phyloP scores from a whole-genome alignment of 2,113 vertebrate species.

The Apteryx mantelli region DNA sequence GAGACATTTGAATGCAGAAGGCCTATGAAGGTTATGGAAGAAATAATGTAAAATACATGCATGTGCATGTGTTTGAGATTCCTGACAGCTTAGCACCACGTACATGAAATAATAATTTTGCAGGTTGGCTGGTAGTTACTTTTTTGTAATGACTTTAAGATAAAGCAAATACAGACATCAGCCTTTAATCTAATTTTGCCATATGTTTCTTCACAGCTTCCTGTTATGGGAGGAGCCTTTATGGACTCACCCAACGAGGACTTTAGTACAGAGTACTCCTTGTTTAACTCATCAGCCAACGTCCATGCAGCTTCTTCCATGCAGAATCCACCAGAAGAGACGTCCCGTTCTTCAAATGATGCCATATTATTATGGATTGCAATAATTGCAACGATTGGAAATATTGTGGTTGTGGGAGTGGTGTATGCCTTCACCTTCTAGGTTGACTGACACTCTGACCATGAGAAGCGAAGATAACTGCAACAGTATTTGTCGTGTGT shows the following conservation, averaged over 20 bases:
- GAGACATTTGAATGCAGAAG: neutral
- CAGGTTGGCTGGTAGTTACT: neutral
- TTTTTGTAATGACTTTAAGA: neutral
- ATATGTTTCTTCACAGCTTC: constrained; percentile 84
- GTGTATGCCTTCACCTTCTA: constrained; percentile 98
- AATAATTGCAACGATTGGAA: constrained; percentile 95
- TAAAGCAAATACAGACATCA: neutral
- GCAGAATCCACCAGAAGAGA: constrained; percentile 86
- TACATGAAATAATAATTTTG: neutral
- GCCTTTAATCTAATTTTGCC: constrained; percentile 6
- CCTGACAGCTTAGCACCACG: neutral
- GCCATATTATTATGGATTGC: constrained; percentile 98
- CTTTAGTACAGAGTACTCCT: constrained; percentile 94
- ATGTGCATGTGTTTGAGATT: neutral
- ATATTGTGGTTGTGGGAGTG: constrained; percentile 96
- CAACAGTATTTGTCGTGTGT: neutral
- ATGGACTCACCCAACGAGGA: constrained; percentile 97
- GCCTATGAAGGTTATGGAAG: neutral
- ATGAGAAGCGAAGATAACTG: neutral
- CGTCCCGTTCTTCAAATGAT: constrained; percentile 89
- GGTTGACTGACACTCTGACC: constrained; percentile 34
- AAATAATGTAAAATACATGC: neutral
- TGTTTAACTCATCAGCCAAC: constrained; percentile 95
- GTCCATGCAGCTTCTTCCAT: constrained; percentile 85
- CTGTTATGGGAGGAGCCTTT: constrained; percentile 97